A percentile compares a stretch with the other conserved stretches of the same genome.
Evolutionary conservation across 2,113 vertebrate species (phyloP).

Genomic region (Leptosomus discolor): DNA sequence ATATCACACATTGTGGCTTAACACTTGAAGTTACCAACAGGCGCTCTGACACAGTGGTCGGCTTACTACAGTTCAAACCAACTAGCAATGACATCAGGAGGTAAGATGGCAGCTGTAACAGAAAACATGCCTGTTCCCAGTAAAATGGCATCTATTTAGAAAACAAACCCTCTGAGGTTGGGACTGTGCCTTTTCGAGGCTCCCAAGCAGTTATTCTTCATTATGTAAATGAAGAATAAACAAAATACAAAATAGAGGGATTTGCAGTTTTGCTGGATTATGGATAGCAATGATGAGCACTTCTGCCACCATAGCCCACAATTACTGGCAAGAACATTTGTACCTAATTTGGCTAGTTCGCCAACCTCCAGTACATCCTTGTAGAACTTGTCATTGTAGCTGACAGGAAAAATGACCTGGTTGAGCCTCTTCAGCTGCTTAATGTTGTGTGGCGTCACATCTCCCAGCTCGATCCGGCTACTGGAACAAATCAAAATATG

Average conservation of each 20-base stretch:
- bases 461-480: slow-evolving; percentile 99
- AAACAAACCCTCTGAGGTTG: background rate
- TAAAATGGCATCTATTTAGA: background rate
- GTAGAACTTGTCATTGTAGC: slow-evolving; percentile 99
- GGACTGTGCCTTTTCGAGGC: background rate
- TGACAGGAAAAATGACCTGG: slow-evolving; percentile 99
- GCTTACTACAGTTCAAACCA: background rate
- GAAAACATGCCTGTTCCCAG: background rate
- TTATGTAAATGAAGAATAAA: background rate
- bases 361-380: slow-evolving; percentile 99
- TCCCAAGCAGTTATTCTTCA: background rate
- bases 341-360: slow-evolving; percentile 98
- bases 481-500: slow-evolving; percentile 96
- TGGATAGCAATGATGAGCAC: background rate
- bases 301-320: background rate
- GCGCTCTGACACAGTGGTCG: background rate
- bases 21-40: background rate
- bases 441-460: slow-evolving; percentile 99
- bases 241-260: background rate
- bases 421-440: slow-evolving; percentile 98
- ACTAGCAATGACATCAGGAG: background rate
- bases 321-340: slow-evolving; percentile 30
- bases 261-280: background rate
- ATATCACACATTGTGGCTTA: background rate
- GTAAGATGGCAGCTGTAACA: background rate